Conservation (phyloP, 2,113 vertebrate genomes). For the Alethe castanea region DNA sequence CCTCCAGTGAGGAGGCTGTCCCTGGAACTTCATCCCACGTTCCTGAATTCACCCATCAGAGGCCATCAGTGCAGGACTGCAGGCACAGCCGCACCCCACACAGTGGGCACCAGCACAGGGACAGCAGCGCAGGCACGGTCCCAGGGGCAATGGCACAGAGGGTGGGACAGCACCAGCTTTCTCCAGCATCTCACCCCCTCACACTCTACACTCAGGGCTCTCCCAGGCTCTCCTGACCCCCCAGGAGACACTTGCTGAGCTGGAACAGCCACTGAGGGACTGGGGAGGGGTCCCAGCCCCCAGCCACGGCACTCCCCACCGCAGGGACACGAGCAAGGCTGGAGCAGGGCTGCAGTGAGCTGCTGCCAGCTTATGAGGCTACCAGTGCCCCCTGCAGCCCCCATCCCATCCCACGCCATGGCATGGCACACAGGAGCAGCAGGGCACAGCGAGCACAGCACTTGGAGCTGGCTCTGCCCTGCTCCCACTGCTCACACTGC, state of each 20-base stretch:
- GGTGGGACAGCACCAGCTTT: background rate
- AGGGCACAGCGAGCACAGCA: background rate
- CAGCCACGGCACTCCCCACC: accelerated
- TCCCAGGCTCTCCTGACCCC: background rate
- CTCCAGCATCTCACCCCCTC: background rate
- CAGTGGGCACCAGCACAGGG: accelerated
- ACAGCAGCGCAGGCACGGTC: accelerated
- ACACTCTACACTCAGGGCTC: background rate
- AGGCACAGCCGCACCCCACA: background rate
- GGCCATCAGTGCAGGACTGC: accelerated
- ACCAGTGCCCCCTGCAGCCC: background rate
- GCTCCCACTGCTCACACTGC: background rate
- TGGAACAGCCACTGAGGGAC: accelerated
- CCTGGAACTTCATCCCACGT: background rate
- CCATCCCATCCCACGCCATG: too few relatives aligned
- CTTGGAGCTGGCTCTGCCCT: background rate
- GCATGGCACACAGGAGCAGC: accelerated
- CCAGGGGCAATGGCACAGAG: background rate
- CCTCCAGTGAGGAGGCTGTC: background rate
- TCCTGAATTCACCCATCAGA: accelerated
- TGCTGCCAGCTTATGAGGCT: accelerated
- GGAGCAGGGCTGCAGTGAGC: background rate
- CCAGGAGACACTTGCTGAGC: background rate
- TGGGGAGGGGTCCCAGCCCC: background rate
- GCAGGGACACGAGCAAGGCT: accelerated